Conservation (phyloP, 2,888 invertebrate genomes). For the Stenodema calcarata region DNA sequence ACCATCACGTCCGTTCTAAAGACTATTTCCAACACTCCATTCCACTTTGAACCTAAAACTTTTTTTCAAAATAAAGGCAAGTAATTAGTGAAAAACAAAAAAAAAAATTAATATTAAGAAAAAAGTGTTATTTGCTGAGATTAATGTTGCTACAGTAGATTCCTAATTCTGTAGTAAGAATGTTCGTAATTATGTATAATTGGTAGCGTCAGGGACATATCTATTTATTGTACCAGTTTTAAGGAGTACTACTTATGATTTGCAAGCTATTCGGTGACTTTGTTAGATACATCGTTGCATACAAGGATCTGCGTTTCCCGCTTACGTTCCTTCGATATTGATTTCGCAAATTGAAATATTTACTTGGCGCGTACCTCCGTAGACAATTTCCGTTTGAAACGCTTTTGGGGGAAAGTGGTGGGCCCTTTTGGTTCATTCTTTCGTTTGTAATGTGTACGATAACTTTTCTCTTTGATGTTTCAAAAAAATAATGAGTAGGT, state of each 20-base stretch:
- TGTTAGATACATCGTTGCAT: not conserved
- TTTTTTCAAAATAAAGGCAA: conserved; percentile 27
- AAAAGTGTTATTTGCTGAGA: conserved; percentile 25
- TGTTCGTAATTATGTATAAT: conserved; percentile 2
- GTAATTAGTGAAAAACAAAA: conserved; percentile 19
- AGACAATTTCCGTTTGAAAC: not conserved
- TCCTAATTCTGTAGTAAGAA: conserved; percentile 20
- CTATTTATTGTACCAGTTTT: conserved; percentile 15
- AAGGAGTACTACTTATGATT: not conserved
- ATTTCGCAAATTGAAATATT: not conserved
- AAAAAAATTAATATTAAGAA: conserved; percentile 7
- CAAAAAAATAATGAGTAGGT: not conserved
- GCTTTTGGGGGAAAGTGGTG: not conserved
- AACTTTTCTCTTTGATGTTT: not conserved
- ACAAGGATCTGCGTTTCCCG: not conserved
- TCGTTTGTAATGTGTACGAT: not conserved
- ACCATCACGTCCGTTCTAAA: conserved; percentile 47
- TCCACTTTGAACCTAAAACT: conserved; percentile 31
- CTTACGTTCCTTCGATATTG: not conserved
- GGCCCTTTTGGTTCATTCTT: not conserved
- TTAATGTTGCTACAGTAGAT: conserved; percentile 36
- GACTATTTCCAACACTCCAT: conserved; percentile 46
- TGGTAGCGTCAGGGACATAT: conserved; percentile 32
- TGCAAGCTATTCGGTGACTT: not conserved
- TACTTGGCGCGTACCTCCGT: not conserved